A percentile compares a stretch with the other conserved stretches of the same genome.
Evolutionary conservation across 1,140 invertebrate species (phyloP).

Genomic region (Drosophila elegans): DNA sequence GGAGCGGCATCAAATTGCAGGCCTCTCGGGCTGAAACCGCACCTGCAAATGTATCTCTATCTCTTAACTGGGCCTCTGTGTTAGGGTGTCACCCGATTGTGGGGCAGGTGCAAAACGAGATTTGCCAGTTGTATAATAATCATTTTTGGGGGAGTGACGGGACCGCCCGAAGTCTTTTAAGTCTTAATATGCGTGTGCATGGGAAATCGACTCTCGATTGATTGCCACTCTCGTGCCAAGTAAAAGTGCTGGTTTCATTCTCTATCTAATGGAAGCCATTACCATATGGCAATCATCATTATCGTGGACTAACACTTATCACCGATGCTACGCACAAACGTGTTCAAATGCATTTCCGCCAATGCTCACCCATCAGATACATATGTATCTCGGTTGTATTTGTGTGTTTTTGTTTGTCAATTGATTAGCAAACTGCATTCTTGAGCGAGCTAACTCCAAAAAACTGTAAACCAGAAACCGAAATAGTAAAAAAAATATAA

Average conservation of each 20-base stretch:
- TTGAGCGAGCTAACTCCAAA: conserved; percentile 31
- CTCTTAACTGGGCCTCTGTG: conserved; percentile 61
- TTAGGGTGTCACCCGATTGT: conserved; percentile 68
- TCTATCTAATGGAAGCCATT: conserved; percentile 49
- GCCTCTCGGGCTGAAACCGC: conserved; percentile 11
- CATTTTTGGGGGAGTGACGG: conserved; percentile 18
- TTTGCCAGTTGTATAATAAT: conserved; percentile 32
- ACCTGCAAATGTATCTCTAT: conserved; percentile 17
- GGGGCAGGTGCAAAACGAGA: conserved; percentile 45
- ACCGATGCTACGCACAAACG: conserved; percentile 68
- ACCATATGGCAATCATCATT: conserved; percentile 30
- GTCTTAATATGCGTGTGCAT: neutral
- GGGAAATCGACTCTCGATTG: conserved; percentile 57
- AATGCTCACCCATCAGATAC: conserved; percentile 44
- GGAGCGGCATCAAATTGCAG: conserved; percentile 56
- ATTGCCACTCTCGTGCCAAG: conserved; percentile 52
- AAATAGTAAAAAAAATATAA: conserved; percentile 12
- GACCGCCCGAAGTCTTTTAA: conserved; percentile 13
- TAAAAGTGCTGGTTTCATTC: conserved; percentile 71
- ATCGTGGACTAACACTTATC: conserved; percentile 49
- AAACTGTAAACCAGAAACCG: conserved; percentile 33
- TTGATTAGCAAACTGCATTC: conserved; percentile 55
- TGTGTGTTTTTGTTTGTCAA: conserved; percentile 49
- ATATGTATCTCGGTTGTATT: conserved; percentile 30
- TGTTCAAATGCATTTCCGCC: conserved; percentile 80